Evolutionary conservation across 1,140 invertebrate species (phyloP).

Genomic region (Heliothis subflexa): DNA sequence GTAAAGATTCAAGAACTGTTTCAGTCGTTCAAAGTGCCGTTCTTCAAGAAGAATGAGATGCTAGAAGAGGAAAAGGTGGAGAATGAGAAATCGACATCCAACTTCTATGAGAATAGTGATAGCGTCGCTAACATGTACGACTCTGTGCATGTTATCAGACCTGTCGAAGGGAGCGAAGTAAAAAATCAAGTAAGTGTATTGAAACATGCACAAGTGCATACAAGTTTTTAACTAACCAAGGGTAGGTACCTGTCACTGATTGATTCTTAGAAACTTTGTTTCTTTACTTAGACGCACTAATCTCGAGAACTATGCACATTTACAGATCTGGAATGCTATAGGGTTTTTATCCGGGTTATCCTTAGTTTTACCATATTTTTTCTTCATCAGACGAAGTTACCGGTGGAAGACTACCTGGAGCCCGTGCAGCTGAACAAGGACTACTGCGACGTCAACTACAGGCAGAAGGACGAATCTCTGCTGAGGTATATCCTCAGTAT

Average conservation of each 20-base stretch:
- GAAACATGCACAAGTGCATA: too few relatives aligned
- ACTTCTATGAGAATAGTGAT: slow-evolving; percentile 77
- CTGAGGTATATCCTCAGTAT: slow-evolving; percentile 77
- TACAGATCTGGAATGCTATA: too few relatives aligned
- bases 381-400: slow-evolving; percentile 59
- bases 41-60: slow-evolving; percentile 64
- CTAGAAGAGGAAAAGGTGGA: slow-evolving; percentile 45
- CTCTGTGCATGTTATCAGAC: slow-evolving; percentile 66
- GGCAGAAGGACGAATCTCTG: slow-evolving; percentile 73
- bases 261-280: too few relatives aligned
- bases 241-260: too few relatives aligned
- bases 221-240: too few relatives aligned
- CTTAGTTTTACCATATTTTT: background rate
- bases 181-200: slow-evolving; percentile 55
- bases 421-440: slow-evolving; percentile 75
- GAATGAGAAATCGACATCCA: slow-evolving; percentile 53
- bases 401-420: slow-evolving; percentile 78
- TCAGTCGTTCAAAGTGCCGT: slow-evolving; percentile 75
- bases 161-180: slow-evolving; percentile 55
- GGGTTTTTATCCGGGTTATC: too few relatives aligned
- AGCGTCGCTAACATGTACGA: slow-evolving; percentile 73
- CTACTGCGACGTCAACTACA: slow-evolving; percentile 72
- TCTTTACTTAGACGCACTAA: too few relatives aligned
- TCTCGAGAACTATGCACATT: too few relatives aligned
- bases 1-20: slow-evolving; percentile 79